These are phyloP conservation scores for Chlorospingus semifuscus DNA, from an alignment of 2,797 vertebrate genomes.

Conservation along the genomic window DNA sequence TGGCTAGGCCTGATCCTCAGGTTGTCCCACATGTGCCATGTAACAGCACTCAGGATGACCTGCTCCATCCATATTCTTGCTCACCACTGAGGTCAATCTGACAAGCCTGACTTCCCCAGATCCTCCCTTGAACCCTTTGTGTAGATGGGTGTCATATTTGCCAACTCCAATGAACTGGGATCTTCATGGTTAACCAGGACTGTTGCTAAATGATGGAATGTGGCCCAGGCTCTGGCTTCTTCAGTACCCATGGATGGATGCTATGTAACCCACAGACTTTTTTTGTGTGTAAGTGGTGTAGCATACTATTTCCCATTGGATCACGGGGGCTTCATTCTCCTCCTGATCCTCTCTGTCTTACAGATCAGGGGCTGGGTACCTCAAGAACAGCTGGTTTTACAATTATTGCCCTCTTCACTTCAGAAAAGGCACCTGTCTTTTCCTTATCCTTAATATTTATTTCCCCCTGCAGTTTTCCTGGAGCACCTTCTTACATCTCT, in stretches of 20 bases:
- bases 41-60: not conserved
- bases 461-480: not conserved
- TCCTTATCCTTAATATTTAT: not conserved
- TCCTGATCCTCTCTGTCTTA: not conserved
- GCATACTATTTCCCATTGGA: not conserved
- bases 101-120: not conserved
- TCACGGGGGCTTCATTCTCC: not conserved
- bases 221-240: not conserved
- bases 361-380: not conserved
- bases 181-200: not conserved
- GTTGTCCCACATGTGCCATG: fast-evolving
- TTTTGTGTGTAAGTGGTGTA: fast-evolving
- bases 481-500: fast-evolving
- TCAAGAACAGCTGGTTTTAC: not conserved
- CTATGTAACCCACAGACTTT: not conserved
- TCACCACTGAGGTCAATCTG: not conserved
- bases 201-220: not conserved
- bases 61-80: not conserved
- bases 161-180: not conserved
- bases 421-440: not conserved
- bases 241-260: not conserved
- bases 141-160: not conserved
- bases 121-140: not conserved
- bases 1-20: too few species aligned
- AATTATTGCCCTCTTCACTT: not conserved